Percentiles rank a stretch among this genome's conserved stretches.
Evolutionary conservation across 2,113 vertebrate genomes (phyloP).

Genomic region (Odobenus rosmarus): DNA sequence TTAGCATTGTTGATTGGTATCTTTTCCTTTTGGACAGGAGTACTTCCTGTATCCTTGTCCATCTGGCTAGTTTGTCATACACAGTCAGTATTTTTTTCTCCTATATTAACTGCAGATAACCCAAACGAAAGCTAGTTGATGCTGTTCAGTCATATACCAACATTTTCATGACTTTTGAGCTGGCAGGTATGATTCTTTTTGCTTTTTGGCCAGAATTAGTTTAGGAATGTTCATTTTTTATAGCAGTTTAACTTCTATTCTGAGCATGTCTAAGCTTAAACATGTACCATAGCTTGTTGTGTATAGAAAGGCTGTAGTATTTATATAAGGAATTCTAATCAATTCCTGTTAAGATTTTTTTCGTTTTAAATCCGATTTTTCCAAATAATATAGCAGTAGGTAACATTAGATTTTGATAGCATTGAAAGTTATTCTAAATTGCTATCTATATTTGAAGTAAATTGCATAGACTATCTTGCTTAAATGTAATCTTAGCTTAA

Average conservation of each 20-base stretch:
- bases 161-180: background rate
- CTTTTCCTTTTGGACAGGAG: slow-evolving; percentile 38
- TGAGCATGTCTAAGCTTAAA: background rate
- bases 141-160: background rate
- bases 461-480: background rate
- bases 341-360: slow-evolving; percentile 10
- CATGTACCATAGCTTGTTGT: background rate
- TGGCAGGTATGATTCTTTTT: background rate
- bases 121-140: slow-evolving; percentile 25
- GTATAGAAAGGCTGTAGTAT: background rate
- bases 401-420: slow-evolving; percentile 12
- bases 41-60: slow-evolving; percentile 48
- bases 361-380: background rate
- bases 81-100: background rate
- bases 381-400: background rate
- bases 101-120: background rate
- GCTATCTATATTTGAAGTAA: background rate
- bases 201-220: background rate
- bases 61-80: background rate
- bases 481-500: slow-evolving; percentile 13
- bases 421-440: background rate
- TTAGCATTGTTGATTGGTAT: background rate
- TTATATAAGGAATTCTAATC: background rate
- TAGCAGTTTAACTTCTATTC: background rate
- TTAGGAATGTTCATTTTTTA: slow-evolving; percentile 8